phyloP scores from a whole-genome alignment of 2,113 vertebrate species.

The Neolamprologus caudopunctatus region DNA sequence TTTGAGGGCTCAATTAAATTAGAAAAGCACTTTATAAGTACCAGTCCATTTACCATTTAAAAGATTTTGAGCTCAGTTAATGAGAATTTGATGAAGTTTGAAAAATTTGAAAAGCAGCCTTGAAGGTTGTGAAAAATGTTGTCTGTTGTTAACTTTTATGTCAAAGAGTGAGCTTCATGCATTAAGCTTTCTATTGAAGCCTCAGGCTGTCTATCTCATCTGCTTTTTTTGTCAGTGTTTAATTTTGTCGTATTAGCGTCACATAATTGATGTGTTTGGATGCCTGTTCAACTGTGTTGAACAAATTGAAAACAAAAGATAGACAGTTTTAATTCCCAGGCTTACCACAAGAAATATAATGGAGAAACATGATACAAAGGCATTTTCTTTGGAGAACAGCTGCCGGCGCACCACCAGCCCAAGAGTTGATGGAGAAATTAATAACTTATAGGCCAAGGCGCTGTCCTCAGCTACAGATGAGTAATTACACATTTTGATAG shows the following conservation, averaged over 20 bases:
- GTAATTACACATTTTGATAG: slow-evolving; percentile 19
- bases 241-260: not conserved
- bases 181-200: not conserved
- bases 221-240: not conserved
- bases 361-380: slow-evolving; percentile 54
- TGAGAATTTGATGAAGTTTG: not conserved
- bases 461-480: slow-evolving; percentile 1
- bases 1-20: not conserved
- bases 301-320: slow-evolving; percentile 37
- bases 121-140: not conserved
- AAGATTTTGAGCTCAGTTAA: not conserved
- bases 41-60: not conserved
- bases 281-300: not conserved
- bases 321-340: slow-evolving; percentile 41
- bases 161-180: not conserved
- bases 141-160: not conserved
- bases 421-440: slow-evolving; percentile 55
- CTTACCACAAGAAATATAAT: slow-evolving; percentile 52
- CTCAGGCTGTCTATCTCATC: not conserved
- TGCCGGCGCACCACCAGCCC: slow-evolving; percentile 45
- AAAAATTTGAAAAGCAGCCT: not conserved
- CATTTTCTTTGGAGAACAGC: slow-evolving; percentile 54
- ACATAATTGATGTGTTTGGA: not conserved
- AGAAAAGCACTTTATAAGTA: not conserved
- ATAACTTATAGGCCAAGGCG: slow-evolving; percentile 42